Base-by-base conservation (phyloP, 2,888 invertebrate species). In the Nasonovia ribisnigri region DNA sequence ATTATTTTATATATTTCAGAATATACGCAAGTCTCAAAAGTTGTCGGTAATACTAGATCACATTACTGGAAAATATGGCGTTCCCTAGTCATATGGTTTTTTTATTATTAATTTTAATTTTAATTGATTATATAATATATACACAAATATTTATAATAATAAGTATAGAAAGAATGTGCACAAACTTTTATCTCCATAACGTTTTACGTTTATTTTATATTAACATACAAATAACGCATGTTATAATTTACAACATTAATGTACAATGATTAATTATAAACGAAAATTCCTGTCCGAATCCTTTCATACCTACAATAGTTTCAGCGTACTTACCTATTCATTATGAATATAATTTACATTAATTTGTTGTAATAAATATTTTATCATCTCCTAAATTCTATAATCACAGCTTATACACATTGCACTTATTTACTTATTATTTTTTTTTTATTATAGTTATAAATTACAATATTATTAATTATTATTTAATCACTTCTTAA, bases 21-120 rank as follows among this genome's bases (percentile, higher is more conserved):
- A 29, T n/a, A 46, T 46, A 43, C 46, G 20, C 36, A 77, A 86
- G 46, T 86, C 46, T n/a, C 29, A 46, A 86, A 29, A 86, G 86
- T 29, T 46, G 5, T 16, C 86, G 43, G 46, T 29, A 43, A 86
- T 46, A 46, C 11, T 29, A 86, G 46, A 86, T 29, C 86, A 86
- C 46, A 86, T 43, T 26, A 46, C 42, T 86, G 86, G 29, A 86
- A 86, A 86, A 86, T 46, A 86, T 86, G 86, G 29, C 86, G 29
- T 86, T 86, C 86, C 46, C 86, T 86, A 86, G 86, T 86, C 86
- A 86, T 86, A 29, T 43, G 29, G 6, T n/a, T 86, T 86, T 86
- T 46, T 46, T 43, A 84, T 86, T 43, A 86, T 46, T 86, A 26
- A 84, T 84, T 86, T 43, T 29, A 86, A 46, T 86, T 46, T 86